phyloP scores from a whole-genome alignment of 2,113 vertebrate genomes.

The Xenotilapia caudafasciata region DNA sequence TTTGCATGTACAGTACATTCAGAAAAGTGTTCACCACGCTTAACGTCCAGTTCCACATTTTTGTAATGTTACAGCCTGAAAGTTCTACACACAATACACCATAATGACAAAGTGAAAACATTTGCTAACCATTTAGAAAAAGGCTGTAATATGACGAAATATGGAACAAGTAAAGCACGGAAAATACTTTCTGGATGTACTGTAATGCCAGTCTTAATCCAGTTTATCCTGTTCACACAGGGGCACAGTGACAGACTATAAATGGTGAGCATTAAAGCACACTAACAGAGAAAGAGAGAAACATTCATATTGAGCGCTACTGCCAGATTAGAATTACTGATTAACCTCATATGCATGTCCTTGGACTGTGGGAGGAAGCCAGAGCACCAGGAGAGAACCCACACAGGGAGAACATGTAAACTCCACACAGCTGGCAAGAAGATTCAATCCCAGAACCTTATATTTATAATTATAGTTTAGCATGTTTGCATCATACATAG shows the following conservation, averaged over 20 bases:
- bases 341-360: background rate
- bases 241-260: background rate
- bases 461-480: background rate
- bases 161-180: fast-evolving
- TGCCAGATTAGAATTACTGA: background rate
- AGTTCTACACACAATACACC: background rate
- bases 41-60: background rate
- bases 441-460: background rate
- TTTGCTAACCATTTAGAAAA: background rate
- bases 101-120: background rate
- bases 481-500: fast-evolving
- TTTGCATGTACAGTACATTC: background rate
- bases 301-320: background rate
- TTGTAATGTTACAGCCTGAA: background rate
- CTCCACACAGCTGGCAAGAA: fast-evolving
- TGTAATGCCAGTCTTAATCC: background rate
- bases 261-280: background rate
- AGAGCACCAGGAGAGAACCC: background rate
- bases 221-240: background rate
- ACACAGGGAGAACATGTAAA: background rate
- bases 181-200: background rate
- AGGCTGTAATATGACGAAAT: background rate
- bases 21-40: background rate
- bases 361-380: background rate
- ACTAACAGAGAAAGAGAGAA: background rate